Base-by-base conservation (phyloP, 2,797 vertebrate species). In the Euthynnus affinis region DNA sequence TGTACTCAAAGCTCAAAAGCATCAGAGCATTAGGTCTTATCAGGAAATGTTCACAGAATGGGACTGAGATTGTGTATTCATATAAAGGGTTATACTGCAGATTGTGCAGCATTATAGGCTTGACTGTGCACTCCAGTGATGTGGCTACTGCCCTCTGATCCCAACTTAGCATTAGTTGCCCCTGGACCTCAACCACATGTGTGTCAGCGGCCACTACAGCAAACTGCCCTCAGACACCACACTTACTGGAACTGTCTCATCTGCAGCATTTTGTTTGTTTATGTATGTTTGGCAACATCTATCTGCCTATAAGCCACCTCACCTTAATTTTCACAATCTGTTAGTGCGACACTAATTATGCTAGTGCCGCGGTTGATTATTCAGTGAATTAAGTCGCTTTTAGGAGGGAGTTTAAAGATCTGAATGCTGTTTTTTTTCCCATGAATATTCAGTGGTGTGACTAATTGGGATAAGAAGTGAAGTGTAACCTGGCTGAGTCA, bases 331-430 rank as follows among this genome's bases (percentile, higher is more conserved):
- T 74, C 25, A 53, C 66, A 60, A 66, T 77, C 59, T 84, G 79
- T 78, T 75, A 74, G 77, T 25, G 72, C 42, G 8, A 78, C 72
- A 58, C 75, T 88, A 84, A 91, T 90, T 87, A 83, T 74, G 25
- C 68, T 46, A 29, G 48, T 20, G 77, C 76, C 40, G 12, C 9
- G 14, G 74, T 64, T 88, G 88, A 92, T 89, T 87, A 91, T 90
- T 87, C 87, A 79, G 71, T 61, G 82, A 90, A 90, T 91, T 86
- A 90, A 91, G 93, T 65, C 76, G 87, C 83, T 87, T 90, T 92
- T 78, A 87, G 78, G 46, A 48, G 73, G 40, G 67, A 84, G 60
- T 89, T 86, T 86, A 80, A 70, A 88, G 75, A 88, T 81, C 80
- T 74, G 71, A 87, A 86, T 1, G 6, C 62, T 59, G 20, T 72